Conservation (phyloP, 2,797 vertebrate species). For the Peromyscus aztecus region DNA sequence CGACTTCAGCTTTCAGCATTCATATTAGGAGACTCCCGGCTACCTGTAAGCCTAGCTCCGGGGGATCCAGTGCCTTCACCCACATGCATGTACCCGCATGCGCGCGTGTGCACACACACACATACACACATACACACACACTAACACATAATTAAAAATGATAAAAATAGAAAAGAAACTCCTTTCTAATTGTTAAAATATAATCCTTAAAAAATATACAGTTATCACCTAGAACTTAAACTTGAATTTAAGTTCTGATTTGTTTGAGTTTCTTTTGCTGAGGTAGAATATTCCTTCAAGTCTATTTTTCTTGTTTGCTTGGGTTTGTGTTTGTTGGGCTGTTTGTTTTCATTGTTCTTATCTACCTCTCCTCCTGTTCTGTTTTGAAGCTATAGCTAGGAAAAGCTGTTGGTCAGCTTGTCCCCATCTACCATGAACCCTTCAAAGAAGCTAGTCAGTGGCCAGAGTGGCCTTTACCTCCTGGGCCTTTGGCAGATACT, state of each 20-base stretch:
- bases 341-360: not conserved
- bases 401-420: not conserved
- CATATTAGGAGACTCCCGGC: not conserved
- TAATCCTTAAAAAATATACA: not conserved
- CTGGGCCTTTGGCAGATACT: not conserved
- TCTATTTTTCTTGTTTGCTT: not conserved
- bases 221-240: not conserved
- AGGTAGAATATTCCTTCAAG: not conserved
- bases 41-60: not conserved
- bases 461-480: not conserved
- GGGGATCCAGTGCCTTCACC: not conserved
- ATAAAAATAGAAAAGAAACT: not conserved
- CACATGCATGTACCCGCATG: not conserved
- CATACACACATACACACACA: not conserved
- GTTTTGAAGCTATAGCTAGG: not conserved
- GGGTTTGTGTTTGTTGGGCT: not conserved
- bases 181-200: slow-evolving; percentile 36
- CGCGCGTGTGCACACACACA: no score
- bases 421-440: slow-evolving; percentile 39
- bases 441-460: slow-evolving; percentile 75
- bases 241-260: not conserved
- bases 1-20: not conserved
- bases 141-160: not conserved
- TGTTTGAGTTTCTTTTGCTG: not conserved
- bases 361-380: not conserved